Percentiles rank a stretch among this genome's conserved stretches.
Conservation (phyloP, 2,113 vertebrate species). For the Craseonycteris thonglongyai region DNA sequence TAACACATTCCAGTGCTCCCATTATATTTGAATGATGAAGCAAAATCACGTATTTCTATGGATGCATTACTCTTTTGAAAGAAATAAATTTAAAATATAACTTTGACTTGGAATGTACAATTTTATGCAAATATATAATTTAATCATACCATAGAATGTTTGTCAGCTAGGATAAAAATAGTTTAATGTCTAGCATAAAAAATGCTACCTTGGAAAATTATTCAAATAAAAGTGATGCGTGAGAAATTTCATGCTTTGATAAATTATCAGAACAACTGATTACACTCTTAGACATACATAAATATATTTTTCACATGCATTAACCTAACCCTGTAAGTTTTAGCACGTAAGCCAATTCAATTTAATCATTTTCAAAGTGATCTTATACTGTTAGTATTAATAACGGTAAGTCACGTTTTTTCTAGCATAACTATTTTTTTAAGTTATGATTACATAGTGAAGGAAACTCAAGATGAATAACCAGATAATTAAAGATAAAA, state of each 20-base stretch:
- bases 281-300: neutral
- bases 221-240: neutral
- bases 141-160: neutral
- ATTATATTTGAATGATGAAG: neutral
- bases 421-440: neutral
- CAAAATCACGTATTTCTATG: neutral
- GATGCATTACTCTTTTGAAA: neutral
- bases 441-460: neutral
- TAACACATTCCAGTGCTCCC: neutral
- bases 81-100: constrained; percentile 3
- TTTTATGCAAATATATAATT: constrained; percentile 32
- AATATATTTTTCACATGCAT: neutral
- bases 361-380: neutral
- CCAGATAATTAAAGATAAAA: neutral
- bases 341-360: neutral
- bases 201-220: neutral
- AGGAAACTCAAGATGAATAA: neutral
- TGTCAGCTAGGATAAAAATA: neutral
- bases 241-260: neutral
- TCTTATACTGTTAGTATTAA: neutral
- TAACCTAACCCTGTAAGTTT: neutral
- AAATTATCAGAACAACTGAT: neutral
- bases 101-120: neutral
- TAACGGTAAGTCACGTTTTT: neutral
- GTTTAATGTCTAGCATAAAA: neutral